Base-by-base conservation (phyloP, 2,888 invertebrate genomes). In the Willowsia nigromaculata region DNA sequence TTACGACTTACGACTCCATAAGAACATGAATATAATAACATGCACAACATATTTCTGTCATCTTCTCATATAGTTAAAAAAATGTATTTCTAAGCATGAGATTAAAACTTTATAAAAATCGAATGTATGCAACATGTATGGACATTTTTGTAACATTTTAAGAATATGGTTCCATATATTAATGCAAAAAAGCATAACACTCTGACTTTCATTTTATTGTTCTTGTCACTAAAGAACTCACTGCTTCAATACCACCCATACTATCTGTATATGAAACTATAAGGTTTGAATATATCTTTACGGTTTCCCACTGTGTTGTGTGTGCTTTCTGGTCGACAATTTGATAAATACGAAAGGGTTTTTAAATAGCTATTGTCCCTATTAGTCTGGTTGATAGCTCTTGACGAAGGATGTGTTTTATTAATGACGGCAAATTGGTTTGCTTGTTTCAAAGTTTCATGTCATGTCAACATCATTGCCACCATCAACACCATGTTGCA, bases 381-480 rank as follows among this genome's bases (percentile, higher is more conserved):
- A 86, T 86, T 86, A 65, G 80, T 86, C 71, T 65, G 15, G 40
- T 65, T 65, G 78, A 74, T 56, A 56, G 84, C 9, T 37, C 47
- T 71, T 25, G 65, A 80, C 47, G 30, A 86, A 25, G 68, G 81
- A 86, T 80, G 86, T 80, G 40, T 43, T 81, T 81, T 86, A 68
- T 87, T 68, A 87, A 81, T 65, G 87, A 82, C 56, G 68, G 74
- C 87, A 87, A 87, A 87, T 87, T 87, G 82, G 81, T 87, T 87
- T 87, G 87, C 87, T 82, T 87, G 81, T 87, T 87, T 87, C 82
- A 87, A 65, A 65, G 80, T 74, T 87, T 82, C 87, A 74, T 82
- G 71, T 82, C 56, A 74, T 81, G 81, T 82, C 82, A 87, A 80
- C 86, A 86, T 80, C 78, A 33, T 78, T 47, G 25, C 76, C 47